Evolutionary conservation across 2,888 invertebrate genomes (phyloP).

Genomic region (Drosophila subquinaria): DNA sequence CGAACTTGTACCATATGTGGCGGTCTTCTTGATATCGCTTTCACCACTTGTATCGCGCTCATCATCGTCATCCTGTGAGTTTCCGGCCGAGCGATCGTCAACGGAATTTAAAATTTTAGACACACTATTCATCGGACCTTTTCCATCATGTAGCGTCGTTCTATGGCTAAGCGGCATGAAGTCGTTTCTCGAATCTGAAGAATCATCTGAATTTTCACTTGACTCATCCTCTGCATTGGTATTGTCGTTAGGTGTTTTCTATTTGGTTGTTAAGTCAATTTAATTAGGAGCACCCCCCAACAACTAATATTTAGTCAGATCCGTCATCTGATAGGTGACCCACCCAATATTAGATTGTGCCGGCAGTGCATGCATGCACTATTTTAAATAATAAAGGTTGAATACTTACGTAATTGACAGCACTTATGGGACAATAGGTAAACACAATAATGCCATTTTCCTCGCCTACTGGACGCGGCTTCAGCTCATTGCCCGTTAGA

Average conservation of each 20-base stretch:
- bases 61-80: slow-evolving; percentile 81
- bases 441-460: slow-evolving; percentile 93
- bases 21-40: slow-evolving; percentile 44
- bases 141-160: slow-evolving; percentile 47
- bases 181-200: slow-evolving; percentile 82
- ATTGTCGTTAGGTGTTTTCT: slow-evolving; percentile 53
- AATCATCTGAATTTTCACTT: slow-evolving; percentile 83
- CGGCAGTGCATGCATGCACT: slow-evolving; percentile 24
- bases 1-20: slow-evolving; percentile 1
- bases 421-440: slow-evolving; percentile 94
- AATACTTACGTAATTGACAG: slow-evolving; percentile 93
- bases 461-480: slow-evolving; percentile 94
- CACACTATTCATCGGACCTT: slow-evolving; percentile 64
- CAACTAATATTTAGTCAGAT: slow-evolving; percentile 4
- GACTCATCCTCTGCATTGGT: slow-evolving; percentile 72
- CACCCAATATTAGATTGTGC: slow-evolving; percentile 20
- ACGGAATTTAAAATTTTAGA: slow-evolving; percentile 74
- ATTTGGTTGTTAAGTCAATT: slow-evolving; percentile 35
- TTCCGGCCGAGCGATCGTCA: slow-evolving; percentile 80
- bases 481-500: slow-evolving; percentile 91
- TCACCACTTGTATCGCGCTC: slow-evolving; percentile 65
- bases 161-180: slow-evolving; percentile 71
- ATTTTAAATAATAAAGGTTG: background rate
- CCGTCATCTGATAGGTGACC: background rate
- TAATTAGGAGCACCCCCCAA: slow-evolving; percentile 16